phyloP scores from a whole-genome alignment of 2,113 vertebrate species.

The Notarius quadriscutis region DNA sequence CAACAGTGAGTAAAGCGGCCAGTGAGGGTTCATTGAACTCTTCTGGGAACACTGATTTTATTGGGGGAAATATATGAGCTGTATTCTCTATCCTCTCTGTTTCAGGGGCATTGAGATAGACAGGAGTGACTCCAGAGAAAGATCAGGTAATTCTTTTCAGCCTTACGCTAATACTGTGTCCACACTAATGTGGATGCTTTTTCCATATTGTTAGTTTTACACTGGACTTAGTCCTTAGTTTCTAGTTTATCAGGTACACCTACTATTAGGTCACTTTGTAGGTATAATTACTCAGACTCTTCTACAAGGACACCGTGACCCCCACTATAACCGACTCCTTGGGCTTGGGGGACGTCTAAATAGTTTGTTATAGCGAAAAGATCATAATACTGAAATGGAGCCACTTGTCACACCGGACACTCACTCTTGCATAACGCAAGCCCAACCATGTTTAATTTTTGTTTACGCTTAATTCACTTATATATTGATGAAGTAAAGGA shows the following conservation, averaged over 20 bases:
- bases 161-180: background rate
- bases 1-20: conserved; percentile 72
- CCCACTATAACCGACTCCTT: no score
- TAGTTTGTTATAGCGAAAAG: no score
- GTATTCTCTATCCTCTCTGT: conserved; percentile 6
- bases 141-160: conserved; percentile 31
- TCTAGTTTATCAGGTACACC: background rate
- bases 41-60: background rate
- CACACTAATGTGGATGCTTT: background rate
- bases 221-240: background rate
- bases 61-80: background rate
- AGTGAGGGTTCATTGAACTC: background rate
- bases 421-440: no score
- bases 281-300: background rate
- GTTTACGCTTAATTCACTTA: no score
- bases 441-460: no score
- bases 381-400: no score
- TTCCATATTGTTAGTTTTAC: background rate
- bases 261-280: background rate
- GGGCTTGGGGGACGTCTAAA: no score
- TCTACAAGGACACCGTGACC: background rate
- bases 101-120: conserved; percentile 48
- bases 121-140: background rate
- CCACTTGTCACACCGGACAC: no score
- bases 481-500: no score